phyloP scores from a whole-genome alignment of 1,140 invertebrate species.

The Dufourea novaeangliae region DNA sequence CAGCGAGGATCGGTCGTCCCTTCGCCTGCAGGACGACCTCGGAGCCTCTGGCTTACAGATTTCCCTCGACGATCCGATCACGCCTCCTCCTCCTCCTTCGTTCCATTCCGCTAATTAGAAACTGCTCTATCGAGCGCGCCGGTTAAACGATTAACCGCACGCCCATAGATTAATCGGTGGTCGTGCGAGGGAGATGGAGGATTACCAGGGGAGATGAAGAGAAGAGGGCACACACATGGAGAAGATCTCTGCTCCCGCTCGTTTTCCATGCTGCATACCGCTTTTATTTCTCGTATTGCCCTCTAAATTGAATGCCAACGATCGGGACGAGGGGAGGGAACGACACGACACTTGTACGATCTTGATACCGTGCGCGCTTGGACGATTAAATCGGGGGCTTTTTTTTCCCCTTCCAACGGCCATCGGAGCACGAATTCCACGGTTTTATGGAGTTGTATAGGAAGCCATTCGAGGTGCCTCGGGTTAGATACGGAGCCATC shows the following conservation, averaged over 20 bases:
- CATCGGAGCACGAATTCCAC: not conserved
- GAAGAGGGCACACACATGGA: not conserved
- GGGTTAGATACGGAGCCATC: not conserved
- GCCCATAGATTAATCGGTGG: constrained; percentile 70
- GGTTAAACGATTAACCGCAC: constrained; percentile 74
- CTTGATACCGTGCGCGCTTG: not conserved
- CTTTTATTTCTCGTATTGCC: constrained; percentile 19
- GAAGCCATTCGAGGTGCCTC: not conserved
- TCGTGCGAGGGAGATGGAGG: constrained; percentile 40
- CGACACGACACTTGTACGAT: constrained; percentile 14
- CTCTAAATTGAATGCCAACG: constrained; percentile 26
- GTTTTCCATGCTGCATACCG: not conserved
- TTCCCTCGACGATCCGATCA: constrained; percentile 68
- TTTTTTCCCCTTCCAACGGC: too few relatives aligned
- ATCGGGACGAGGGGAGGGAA: too few relatives aligned
- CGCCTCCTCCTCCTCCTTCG: constrained; percentile 70
- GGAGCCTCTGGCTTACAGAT: constrained; percentile 49
- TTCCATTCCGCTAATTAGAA: constrained; percentile 76
- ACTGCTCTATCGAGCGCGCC: constrained; percentile 71
- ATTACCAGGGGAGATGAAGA: not conserved
- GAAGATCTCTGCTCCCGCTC: not conserved
- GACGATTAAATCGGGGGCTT: constrained; percentile 20
- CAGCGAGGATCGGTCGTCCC: constrained; percentile 29
- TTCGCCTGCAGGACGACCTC: constrained; percentile 25
- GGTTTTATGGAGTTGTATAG: constrained; percentile 4